Percentiles rank a stretch among this genome's conserved stretches.
Evolutionary conservation across 2,113 vertebrate genomes (phyloP).

Genomic region (Taxidea taxus): DNA sequence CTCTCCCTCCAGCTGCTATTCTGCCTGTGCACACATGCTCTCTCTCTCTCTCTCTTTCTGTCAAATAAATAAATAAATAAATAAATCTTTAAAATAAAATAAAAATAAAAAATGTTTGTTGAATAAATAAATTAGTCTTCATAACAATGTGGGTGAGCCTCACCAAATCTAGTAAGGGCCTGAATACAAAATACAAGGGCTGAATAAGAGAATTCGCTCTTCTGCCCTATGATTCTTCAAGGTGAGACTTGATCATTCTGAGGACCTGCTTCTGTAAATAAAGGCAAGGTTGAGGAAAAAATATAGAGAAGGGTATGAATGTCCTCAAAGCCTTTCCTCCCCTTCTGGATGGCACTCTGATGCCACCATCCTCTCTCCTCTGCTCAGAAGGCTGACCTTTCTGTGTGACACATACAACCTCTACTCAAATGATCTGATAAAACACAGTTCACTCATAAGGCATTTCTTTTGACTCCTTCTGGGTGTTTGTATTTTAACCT

Average conservation of each 20-base stretch:
- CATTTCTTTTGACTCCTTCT: background rate
- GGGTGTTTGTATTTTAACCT: background rate
- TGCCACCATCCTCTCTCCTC: background rate
- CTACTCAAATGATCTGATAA: background rate
- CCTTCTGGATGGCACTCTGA: background rate
- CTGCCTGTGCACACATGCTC: too few relatives aligned
- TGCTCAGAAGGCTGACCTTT: background rate
- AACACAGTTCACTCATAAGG: background rate
- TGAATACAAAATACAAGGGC: background rate
- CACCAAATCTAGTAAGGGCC: background rate
- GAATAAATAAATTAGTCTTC: background rate
- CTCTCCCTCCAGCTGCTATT: too few relatives aligned
- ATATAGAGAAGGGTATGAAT: background rate
- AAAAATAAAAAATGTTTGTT: background rate
- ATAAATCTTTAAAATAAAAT: too few relatives aligned
- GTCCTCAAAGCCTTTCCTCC: background rate
- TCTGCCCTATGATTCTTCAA: background rate
- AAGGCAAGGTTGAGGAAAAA: background rate
- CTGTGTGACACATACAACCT: background rate
- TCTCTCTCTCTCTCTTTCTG: too few relatives aligned
- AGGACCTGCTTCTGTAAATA: background rate
- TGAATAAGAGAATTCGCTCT: background rate
- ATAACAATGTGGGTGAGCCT: background rate
- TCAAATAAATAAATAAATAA: too few relatives aligned
- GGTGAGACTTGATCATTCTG: background rate